Conservation (phyloP, 2,888 invertebrate genomes). For the Drosophila formosana region DNA sequence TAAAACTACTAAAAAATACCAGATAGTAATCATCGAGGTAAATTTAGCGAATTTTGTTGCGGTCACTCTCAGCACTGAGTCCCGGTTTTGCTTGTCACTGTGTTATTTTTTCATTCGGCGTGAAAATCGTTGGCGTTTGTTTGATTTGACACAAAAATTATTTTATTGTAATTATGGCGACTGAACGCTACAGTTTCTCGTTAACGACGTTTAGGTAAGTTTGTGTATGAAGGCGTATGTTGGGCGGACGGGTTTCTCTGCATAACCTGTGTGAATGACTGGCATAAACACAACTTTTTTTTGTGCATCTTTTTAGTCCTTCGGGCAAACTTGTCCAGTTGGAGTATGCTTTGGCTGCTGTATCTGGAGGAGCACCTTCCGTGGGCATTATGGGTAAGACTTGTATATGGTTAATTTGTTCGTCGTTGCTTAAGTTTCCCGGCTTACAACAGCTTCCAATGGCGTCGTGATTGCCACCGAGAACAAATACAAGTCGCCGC, state of each 20-base stretch:
- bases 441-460: constrained; percentile 92
- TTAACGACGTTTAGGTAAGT: constrained; percentile 90
- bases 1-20: too few relatives aligned
- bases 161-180: constrained; percentile 88
- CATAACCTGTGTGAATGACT: constrained; percentile 75
- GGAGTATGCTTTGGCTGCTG: constrained; percentile 99
- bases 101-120: constrained; percentile 49
- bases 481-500: constrained; percentile 98
- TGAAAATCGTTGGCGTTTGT: constrained; percentile 56
- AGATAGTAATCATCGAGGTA: background rate
- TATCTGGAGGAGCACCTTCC: constrained; percentile 98
- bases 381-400: constrained; percentile 97
- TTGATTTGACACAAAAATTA: constrained; percentile 39
- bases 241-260: background rate
- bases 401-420: background rate
- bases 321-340: constrained; percentile 99
- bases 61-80: constrained; percentile 34
- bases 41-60: background rate
- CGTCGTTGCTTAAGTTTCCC: background rate
- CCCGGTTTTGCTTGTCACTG: constrained; percentile 80
- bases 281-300: constrained; percentile 53
- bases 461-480: constrained; percentile 99
- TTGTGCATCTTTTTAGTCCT: constrained; percentile 89
- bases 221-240: too few relatives aligned
- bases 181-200: constrained; percentile 98